A percentile compares a stretch with the other conserved stretches of the same genome.
Conservation (phyloP, 2,797 vertebrate species). For the Bovichtus variegatus region DNA sequence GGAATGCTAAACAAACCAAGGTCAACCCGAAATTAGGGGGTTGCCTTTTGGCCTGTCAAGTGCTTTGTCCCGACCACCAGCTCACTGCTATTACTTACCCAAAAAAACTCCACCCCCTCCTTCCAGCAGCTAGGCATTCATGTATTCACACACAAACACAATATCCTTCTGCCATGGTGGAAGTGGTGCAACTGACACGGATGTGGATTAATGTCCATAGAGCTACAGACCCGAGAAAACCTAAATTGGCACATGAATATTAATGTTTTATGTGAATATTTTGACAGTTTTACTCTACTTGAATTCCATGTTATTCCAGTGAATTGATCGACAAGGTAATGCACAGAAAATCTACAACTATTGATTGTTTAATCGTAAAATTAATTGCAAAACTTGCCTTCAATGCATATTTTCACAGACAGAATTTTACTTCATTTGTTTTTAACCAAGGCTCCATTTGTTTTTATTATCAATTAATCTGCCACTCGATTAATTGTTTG, state of each 20-base stretch:
- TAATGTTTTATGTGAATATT: background rate
- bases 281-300: background rate
- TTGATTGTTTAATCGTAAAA: background rate
- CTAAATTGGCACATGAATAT: constrained; percentile 5
- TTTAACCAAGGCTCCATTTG: background rate
- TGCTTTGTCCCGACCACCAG: constrained; percentile 74
- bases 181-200: constrained; percentile 40
- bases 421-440: background rate
- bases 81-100: constrained; percentile 51
- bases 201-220: background rate
- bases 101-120: constrained; percentile 36
- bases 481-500: background rate
- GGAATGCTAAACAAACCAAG: constrained; percentile 73
- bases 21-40: constrained; percentile 72
- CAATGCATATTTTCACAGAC: background rate
- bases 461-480: background rate
- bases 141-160: constrained; percentile 45
- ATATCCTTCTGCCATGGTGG: constrained; percentile 48
- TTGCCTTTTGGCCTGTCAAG: constrained; percentile 66
- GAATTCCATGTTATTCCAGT: background rate
- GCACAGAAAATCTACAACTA: background rate
- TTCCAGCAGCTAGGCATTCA: background rate
- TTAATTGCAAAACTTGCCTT: background rate
- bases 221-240: background rate
- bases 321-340: background rate